Evolutionary conservation across 2,113 vertebrate genomes (phyloP).

Genomic region (Cheilinus undulatus): DNA sequence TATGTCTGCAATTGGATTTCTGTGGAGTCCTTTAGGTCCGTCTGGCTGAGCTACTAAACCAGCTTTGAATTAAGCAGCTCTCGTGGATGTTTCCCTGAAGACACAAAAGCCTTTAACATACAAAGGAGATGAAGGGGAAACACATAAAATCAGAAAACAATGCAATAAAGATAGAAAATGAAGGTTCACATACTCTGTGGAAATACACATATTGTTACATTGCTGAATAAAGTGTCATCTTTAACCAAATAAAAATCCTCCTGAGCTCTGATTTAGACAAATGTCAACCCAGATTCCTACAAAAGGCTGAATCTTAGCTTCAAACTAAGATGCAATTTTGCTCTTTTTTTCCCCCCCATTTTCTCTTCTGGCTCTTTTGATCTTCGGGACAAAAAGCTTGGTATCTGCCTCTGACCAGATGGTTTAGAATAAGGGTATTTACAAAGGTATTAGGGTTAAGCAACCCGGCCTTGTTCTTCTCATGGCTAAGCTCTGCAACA

Average conservation of each 20-base stretch:
- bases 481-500: conserved; percentile 45
- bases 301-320: conserved; percentile 41
- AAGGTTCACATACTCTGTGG: neutral
- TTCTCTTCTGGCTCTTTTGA: conserved; percentile 36
- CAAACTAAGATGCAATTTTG: conserved; percentile 30
- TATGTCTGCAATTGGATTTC: conserved; percentile 84
- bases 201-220: neutral
- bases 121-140: conserved; percentile 15
- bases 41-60: conserved; percentile 83
- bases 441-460: conserved; percentile 77
- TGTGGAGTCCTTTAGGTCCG: conserved; percentile 78
- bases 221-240: neutral
- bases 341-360: neutral
- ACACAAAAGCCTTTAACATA: conserved; percentile 55
- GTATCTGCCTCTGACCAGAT: conserved; percentile 77
- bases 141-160: conserved; percentile 1
- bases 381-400: conserved; percentile 45
- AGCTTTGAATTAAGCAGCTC: conserved; percentile 83
- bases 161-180: neutral
- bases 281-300: conserved; percentile 29
- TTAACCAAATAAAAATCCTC: neutral
- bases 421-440: conserved; percentile 76
- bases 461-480: conserved; percentile 47
- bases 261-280: conserved; percentile 32
- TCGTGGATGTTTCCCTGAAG: conserved; percentile 62